Base-by-base conservation (phyloP, 1,140 invertebrate species). In the Penaeus chinensis region DNA sequence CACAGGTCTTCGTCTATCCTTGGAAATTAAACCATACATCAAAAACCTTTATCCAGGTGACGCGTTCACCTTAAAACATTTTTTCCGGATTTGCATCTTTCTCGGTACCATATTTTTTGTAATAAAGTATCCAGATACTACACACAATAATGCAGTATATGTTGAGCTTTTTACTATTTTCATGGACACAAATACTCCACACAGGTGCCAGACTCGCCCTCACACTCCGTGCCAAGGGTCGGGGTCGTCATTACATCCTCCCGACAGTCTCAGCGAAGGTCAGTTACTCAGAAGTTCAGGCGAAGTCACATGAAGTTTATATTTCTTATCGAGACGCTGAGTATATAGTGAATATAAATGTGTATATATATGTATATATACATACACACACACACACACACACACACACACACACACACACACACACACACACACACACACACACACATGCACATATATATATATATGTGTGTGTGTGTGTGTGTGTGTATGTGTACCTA, bases 201-300 rank as follows among this genome's bases (percentile, higher is more conserved):
- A 3, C 90, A 92, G 80, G 92, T 92, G 5, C 92, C 92, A 19
- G 89, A 90, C 82, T 91, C 91, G 13, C 91, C 91, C 19, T 93
- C 79, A 91, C 93, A 89, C 91, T 92, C 80, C 85, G 91, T 84
- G 91, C 92, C 83, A 91, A 92, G 90, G 76, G 93, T 92, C 22
- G 97, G 97, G 7, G 97, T 98, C 16, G 97, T 98, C 19, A 97
- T 98, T n/a, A 98, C 97, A 0, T 98, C 96, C 47, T 97, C 96
- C 90, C 93, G 97, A 71, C 96, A 97, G 91, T 97, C 97, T 3
- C 96, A 97, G 91, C 92, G 97, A 92, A 96, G 97, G 96, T 97
- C 93, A 92, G 91, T 88, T 22, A 24, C 27, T 71, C 20, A n/a
- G 0, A 5, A 11, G 19, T 5, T 24, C 42, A 47, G 16, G 16